These are phyloP conservation scores for Zootermopsis nevadensis DNA, from an alignment of 2,888 invertebrate genomes.

Conservation along the genomic window DNA sequence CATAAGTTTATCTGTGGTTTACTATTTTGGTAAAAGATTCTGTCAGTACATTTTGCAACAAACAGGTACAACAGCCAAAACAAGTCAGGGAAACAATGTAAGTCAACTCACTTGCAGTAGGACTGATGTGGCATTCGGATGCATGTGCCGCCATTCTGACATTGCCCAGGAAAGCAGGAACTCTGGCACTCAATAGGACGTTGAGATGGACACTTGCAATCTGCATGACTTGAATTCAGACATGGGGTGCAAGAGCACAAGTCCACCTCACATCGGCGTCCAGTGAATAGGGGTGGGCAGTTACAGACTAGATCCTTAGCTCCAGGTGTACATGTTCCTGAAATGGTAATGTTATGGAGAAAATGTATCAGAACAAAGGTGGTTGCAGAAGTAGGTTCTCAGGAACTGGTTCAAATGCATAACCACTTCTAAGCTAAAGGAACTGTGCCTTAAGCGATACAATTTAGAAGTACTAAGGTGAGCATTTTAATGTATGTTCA, in stretches of 20 bases:
- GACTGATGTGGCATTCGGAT: conserved; percentile 63
- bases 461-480: no score
- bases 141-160: conserved; percentile 70
- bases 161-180: conserved; percentile 62
- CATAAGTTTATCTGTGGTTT: no score
- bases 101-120: conserved; percentile 63
- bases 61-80: no score
- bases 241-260: conserved; percentile 62
- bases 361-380: no score
- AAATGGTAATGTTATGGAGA: neutral
- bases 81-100: neutral
- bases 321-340: conserved; percentile 60
- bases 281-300: conserved; percentile 64
- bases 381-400: no score
- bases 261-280: conserved; percentile 67
- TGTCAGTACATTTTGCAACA: no score
- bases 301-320: conserved; percentile 62
- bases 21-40: no score
- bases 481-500: no score
- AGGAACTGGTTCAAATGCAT: no score
- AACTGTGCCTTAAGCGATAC: no score
- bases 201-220: conserved; percentile 55
- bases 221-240: conserved; percentile 50
- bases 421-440: no score
- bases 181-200: conserved; percentile 47